These are phyloP conservation scores for Altica lythri DNA, from an alignment of 2,888 invertebrate species.

Conservation along the genomic window DNA sequence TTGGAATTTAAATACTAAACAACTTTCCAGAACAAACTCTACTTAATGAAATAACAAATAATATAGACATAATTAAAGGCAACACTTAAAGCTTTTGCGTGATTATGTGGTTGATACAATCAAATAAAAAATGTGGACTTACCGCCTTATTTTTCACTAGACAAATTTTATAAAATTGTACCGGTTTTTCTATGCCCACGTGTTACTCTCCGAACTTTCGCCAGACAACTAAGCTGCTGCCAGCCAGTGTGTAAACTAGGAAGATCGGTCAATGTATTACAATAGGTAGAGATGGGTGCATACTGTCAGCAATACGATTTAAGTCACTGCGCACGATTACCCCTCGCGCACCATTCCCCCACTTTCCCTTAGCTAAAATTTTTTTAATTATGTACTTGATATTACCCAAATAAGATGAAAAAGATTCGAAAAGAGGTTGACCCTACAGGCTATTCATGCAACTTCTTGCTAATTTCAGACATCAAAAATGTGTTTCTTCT, in stretches of 20 bases:
- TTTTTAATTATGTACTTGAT: no score
- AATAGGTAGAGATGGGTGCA: no score
- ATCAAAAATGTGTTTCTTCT: no score
- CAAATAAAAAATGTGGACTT: neutral
- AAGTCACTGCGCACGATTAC: no score
- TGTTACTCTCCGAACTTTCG: neutral
- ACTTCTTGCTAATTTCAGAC: no score
- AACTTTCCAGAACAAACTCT: neutral
- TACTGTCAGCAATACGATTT: no score
- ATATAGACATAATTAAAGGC: neutral
- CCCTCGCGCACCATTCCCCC: no score
- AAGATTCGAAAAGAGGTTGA: no score
- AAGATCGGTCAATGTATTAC: neutral
- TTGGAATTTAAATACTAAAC: neutral
- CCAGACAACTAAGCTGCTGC: neutral
- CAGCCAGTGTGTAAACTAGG: neutral
- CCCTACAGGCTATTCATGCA: no score
- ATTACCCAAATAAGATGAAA: no score
- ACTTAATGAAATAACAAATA: no score
- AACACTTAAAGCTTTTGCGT: neutral
- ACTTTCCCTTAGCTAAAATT: no score
- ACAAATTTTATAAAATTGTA: neutral
- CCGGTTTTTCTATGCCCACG: neutral
- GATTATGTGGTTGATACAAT: neutral
- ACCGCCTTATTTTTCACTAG: neutral